Evolutionary conservation across 2,888 invertebrate genomes (phyloP).

Genomic region (Epirrita christyi): DNA sequence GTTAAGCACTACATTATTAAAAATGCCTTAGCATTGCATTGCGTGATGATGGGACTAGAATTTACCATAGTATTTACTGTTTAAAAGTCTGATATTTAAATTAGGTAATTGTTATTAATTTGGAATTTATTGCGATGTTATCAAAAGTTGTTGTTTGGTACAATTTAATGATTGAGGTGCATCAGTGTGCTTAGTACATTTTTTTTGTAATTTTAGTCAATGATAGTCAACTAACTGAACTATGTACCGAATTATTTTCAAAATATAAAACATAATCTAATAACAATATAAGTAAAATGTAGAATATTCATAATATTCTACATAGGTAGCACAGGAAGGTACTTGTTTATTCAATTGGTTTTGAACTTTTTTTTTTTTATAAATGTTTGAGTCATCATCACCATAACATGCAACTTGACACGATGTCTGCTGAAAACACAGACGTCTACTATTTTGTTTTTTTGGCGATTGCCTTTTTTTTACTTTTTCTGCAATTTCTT

Average conservation of each 20-base stretch:
- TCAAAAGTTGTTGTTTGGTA: conserved; percentile 1
- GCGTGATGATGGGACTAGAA: conserved; percentile 12
- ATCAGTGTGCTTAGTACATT: background rate
- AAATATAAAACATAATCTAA: too few relatives aligned
- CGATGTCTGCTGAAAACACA: too few relatives aligned
- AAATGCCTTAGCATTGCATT: conserved; percentile 12
- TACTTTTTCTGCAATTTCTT: too few relatives aligned
- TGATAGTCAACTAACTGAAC: too few relatives aligned
- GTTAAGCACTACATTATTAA: conserved; percentile 1
- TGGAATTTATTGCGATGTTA: conserved; percentile 21
- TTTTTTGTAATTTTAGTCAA: too few relatives aligned
- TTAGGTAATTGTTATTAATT: conserved; percentile 26
- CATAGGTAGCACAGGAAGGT: too few relatives aligned
- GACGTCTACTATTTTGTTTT: too few relatives aligned
- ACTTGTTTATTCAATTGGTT: background rate
- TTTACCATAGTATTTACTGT: conserved; percentile 15
- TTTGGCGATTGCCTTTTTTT: too few relatives aligned
- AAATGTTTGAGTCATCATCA: conserved; percentile 1
- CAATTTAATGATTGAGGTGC: background rate
- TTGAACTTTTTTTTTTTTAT: conserved; percentile 8
- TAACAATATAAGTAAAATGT: background rate
- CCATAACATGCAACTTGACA: background rate
- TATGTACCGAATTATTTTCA: too few relatives aligned
- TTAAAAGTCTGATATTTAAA: conserved; percentile 28
- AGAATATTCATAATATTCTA: conserved; percentile 1